Percentiles rank a stretch among this genome's conserved stretches.
Conservation (phyloP, 2,113 vertebrate genomes). For the Holacanthus passer region DNA sequence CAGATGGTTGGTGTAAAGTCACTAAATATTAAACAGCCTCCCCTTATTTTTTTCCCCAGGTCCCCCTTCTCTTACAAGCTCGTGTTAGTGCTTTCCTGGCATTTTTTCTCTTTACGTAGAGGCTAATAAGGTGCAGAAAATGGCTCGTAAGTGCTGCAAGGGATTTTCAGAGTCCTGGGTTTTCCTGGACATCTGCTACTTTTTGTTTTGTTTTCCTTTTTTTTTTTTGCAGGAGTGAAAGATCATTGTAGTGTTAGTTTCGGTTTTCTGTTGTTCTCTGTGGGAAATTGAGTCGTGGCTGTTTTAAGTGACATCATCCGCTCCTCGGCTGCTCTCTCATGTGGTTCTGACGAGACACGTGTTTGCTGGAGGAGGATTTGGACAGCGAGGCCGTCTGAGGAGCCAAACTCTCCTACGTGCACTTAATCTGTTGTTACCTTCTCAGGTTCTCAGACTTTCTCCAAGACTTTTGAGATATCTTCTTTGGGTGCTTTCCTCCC, state of each 20-base stretch:
- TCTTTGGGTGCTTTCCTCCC: background rate
- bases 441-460: constrained; percentile 24
- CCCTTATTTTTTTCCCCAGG: constrained; percentile 20
- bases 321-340: constrained; percentile 10
- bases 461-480: background rate
- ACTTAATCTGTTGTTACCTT: constrained; percentile 34
- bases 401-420: constrained; percentile 19
- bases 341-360: background rate
- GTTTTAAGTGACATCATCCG: constrained; percentile 42
- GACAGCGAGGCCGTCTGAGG: constrained; percentile 1
- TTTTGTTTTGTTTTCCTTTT: background rate
- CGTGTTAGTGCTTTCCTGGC: constrained; percentile 8
- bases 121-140: constrained; percentile 23
- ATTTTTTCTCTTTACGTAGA: constrained; percentile 16
- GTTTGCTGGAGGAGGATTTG: constrained; percentile 44
- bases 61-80: constrained; percentile 35
- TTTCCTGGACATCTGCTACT: constrained; percentile 54
- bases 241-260: constrained; percentile 8
- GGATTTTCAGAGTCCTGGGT: constrained; percentile 17
- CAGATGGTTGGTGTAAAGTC: constrained; percentile 82
- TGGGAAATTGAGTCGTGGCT: background rate
- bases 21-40: constrained; percentile 81
- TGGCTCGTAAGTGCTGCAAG: constrained; percentile 25
- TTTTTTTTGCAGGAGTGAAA: background rate
- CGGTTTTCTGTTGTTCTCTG: background rate